Evolutionary conservation across 2,888 invertebrate species (phyloP), one percentile per base, ranked within the genome.

Genomic region (Artemia sinica): DNA sequence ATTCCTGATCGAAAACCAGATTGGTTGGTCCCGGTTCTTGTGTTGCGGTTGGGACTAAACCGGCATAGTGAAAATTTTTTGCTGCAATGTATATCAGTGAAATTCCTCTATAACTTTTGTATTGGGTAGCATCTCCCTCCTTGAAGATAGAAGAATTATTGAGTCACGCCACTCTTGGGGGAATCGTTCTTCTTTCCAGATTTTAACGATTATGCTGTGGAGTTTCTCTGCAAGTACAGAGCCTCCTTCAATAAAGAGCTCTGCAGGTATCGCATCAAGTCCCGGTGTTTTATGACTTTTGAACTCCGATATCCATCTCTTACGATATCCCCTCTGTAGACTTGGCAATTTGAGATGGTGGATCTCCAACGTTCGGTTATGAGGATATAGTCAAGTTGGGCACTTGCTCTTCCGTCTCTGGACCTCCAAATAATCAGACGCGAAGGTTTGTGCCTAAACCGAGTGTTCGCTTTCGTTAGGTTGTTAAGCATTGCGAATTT

Each of bases 391-490:
- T 18, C 18, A 18, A 18, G 18, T 18, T 18, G 18, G 18, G 18
- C 18, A 18, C 18, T 18, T 18, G 18, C 18, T 18, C 18, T 18
- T 18, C 18, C 18, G 18, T 18, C 18, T 18, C 18, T 18, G 52
- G 52, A 52, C 52, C 12, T 52, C 52, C 52, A 52, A 13, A n/a
- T 52, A 14, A 52, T 14, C 14, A 52, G 58, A 14, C 7, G 58
- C 14, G 58, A 52, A n/a, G 58, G 58, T 52, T 52, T 52, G 14
- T 52, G 58, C 4, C 14, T 52, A 52, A 52, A 52, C 58, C 58
- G 7, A 14, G 58, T n/a, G 5, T 52, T 52, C 3, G 14, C 5
- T n/a, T 5, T 52, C 14, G 58, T n/a, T 52, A 3, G 58, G 7
- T 52, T 52, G 58, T 52, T 52, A 7, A 52, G 58, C 58, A 52